Evolutionary conservation across 1,140 invertebrate species (phyloP), one percentile per base, ranked within the genome.

Genomic region (Scaptomyza montana): DNA sequence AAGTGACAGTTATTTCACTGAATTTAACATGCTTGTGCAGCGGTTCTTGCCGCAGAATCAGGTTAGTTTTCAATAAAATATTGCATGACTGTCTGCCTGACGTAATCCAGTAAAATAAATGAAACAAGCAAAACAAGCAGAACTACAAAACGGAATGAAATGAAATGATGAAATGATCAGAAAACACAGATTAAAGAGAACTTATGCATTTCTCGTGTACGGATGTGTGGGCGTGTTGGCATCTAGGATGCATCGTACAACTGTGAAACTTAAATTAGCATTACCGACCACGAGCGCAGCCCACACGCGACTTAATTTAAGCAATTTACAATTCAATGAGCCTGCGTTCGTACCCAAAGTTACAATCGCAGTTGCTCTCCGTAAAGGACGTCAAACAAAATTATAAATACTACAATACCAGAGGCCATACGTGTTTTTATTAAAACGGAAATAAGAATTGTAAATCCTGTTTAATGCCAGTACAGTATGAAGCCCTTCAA

Each of bases 321-420:
- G n/a, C 55, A 50, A 67, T 67, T 60, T 60, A 60, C 55, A 67
- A 60, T 66, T 66, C 63, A 59, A 59, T 59, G 63, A 21, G 64
- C 33, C 19, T 36, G 47, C 47, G 43, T 41, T 41, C 21, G 53
- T n/a, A 39, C 19, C 53, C 19, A 0, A n/a, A 43, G 41, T 25
- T 41, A 41, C 16, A 41, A 41, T 43, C 9, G 16, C 21, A 28
- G 21, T 50, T 50, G 47, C 21, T 10, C n/a, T 8, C 5, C 47
- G n/a, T 12, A n/a, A 50, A 19, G 28, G n/a, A 13, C 6, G 6
- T 25, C 5, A 7, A 50, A 12, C 21, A 28, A 28, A 25, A 28
- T 7, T 25, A 25, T 5, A 50, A 50, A 50, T 12, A 50, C 30
- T 16, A 33, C 33, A 36, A 36, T 9, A 36, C 33, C 33, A 36